These are phyloP conservation scores for Pomacea canaliculata DNA, from an alignment of 2,888 invertebrate species.

Conservation along the genomic window DNA sequence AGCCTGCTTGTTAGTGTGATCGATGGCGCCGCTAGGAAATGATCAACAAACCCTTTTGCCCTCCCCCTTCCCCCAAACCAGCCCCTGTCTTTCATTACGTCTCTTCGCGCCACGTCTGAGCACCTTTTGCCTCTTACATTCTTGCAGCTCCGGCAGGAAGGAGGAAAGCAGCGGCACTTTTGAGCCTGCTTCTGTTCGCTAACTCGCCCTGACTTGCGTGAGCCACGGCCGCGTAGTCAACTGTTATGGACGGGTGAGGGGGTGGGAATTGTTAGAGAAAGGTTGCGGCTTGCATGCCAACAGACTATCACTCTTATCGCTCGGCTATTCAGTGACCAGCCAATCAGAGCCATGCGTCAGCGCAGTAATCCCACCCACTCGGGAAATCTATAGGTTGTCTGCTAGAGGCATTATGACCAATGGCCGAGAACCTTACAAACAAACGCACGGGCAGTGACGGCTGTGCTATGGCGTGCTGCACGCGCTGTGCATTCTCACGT, in stretches of 20 bases:
- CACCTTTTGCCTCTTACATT: neutral
- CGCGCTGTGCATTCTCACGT: conserved; percentile 21
- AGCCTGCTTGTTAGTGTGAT: conserved; percentile 20
- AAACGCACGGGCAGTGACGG: conserved; percentile 7
- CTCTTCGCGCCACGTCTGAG: neutral
- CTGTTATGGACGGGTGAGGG: too few species aligned
- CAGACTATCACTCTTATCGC: too few species aligned
- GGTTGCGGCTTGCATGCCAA: too few species aligned
- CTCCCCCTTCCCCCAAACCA: neutral
- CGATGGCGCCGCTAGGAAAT: conserved; percentile 4
- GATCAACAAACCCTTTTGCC: neutral
- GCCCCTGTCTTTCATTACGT: neutral
- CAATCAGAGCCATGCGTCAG: conserved; percentile 10
- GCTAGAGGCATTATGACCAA: conserved; percentile 2
- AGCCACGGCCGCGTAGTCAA: too few species aligned
- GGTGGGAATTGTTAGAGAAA: too few species aligned
- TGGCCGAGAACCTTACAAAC: conserved; percentile 8
- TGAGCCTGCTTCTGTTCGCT: neutral
- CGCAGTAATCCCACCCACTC: neutral
- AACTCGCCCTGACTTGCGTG: too few species aligned
- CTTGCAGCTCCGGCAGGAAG: neutral
- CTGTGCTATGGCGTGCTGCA: conserved; percentile 6
- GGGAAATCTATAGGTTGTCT: neutral
- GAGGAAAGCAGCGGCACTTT: neutral
- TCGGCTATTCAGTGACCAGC: conserved; percentile 3